A percentile compares a stretch with the other conserved stretches of the same genome.
Conservation (phyloP, 2,888 invertebrate species). For the Tiliacea citrago region DNA sequence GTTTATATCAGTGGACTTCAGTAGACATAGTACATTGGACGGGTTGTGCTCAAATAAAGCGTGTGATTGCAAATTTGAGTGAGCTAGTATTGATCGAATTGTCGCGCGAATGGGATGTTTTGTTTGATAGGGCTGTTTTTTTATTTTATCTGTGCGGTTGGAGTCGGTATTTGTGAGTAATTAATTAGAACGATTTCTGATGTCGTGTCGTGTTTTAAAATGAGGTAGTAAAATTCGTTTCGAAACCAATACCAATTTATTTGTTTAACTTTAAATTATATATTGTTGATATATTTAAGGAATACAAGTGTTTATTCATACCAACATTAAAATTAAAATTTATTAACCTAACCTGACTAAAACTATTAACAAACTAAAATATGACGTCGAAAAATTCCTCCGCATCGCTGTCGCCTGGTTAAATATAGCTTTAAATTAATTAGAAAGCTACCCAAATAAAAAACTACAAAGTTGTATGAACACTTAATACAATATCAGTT, state of each 20-base stretch:
- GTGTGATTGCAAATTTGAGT: constrained; percentile 55
- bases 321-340: no score
- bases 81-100: constrained; percentile 47
- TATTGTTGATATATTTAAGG: no score
- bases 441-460: no score
- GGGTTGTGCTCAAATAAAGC: constrained; percentile 59
- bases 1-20: constrained; percentile 64
- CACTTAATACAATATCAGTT: not conserved
- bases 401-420: no score
- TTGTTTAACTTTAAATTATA: no score
- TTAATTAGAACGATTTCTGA: constrained; percentile 28
- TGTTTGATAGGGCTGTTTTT: constrained; percentile 24
- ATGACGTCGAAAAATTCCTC: no score
- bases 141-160: constrained; percentile 17
- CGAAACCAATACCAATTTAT: not conserved
- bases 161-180: constrained; percentile 27
- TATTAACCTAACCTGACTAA: no score
- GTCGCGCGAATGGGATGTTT: constrained; percentile 22
- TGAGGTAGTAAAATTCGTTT: not conserved
- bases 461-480: no score
- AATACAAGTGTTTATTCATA: no score
- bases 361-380: no score
- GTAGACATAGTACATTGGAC: constrained; percentile 55
- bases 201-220: not conserved
- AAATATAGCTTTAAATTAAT: not conserved